phyloP scores from a whole-genome alignment of 2,888 invertebrate species.

The Melangyna quadrimaculata region DNA sequence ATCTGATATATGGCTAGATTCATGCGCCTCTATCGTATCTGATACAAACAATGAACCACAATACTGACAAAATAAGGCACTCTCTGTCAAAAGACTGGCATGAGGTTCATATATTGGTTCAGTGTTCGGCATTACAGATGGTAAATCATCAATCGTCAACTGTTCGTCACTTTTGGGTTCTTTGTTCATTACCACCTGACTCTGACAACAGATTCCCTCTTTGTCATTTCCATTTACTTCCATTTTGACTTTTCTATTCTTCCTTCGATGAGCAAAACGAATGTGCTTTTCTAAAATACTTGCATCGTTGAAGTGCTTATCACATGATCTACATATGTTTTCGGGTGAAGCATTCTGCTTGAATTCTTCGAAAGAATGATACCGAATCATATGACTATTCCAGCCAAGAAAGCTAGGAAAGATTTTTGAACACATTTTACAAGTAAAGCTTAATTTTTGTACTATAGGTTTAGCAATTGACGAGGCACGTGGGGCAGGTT shows the following conservation, averaged over 20 bases:
- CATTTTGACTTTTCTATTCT: slow-evolving; percentile 41
- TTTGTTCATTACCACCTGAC: slow-evolving; percentile 30
- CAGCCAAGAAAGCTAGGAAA: slow-evolving; percentile 37
- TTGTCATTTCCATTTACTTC: slow-evolving; percentile 67
- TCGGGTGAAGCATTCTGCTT: background rate
- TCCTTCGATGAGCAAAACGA: slow-evolving; percentile 60
- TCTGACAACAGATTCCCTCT: slow-evolving; percentile 57
- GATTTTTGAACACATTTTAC: slow-evolving; percentile 48
- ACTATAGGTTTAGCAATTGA: slow-evolving; percentile 40
- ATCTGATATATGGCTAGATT: slow-evolving; percentile 17
- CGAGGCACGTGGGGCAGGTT: slow-evolving; percentile 60
- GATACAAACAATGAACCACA: slow-evolving; percentile 47
- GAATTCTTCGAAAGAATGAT: slow-evolving; percentile 32
- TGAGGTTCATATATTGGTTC: background rate
- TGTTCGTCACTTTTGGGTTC: slow-evolving; percentile 37
- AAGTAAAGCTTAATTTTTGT: slow-evolving; percentile 34
- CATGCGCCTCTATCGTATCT: slow-evolving; percentile 5
- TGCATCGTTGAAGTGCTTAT: slow-evolving; percentile 49
- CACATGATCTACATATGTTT: slow-evolving; percentile 51
- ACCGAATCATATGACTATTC: slow-evolving; percentile 55
- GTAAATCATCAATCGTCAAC: background rate
- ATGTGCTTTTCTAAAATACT: slow-evolving; percentile 34
- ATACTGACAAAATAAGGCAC: slow-evolving; percentile 60
- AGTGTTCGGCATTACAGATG: background rate
- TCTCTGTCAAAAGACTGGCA: background rate